phyloP scores from a whole-genome alignment of 2,113 vertebrate genomes.

The Crotalus helleri region DNA sequence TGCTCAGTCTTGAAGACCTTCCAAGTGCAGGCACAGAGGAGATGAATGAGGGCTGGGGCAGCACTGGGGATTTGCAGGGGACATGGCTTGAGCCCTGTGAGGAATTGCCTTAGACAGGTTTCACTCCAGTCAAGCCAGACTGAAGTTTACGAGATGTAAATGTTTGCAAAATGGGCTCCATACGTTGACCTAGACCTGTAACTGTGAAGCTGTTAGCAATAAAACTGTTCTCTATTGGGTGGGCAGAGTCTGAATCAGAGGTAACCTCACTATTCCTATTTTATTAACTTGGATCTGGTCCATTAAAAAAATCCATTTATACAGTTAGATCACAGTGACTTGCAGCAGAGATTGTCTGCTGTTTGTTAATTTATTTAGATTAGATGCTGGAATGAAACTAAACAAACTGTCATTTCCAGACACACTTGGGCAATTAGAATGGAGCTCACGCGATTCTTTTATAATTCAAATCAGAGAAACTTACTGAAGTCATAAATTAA shows the following conservation, averaged over 20 bases:
- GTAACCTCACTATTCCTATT: not conserved
- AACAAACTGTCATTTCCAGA: slow-evolving; percentile 60
- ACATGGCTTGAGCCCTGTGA: not conserved
- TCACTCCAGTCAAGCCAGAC: too few relatives aligned
- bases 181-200: not conserved
- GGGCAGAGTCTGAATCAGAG: not conserved
- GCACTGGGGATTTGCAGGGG: not conserved
- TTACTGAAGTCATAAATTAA: slow-evolving; percentile 63
- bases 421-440: slow-evolving; percentile 62
- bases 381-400: slow-evolving; percentile 64
- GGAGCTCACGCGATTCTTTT: slow-evolving; percentile 58
- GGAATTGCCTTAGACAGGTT: not conserved
- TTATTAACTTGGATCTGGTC: slow-evolving; percentile 31
- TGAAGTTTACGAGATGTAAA: not conserved
- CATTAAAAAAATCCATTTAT: slow-evolving; percentile 35
- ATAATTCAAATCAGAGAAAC: slow-evolving; percentile 52
- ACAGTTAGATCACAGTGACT: slow-evolving; percentile 23
- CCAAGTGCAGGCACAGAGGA: not conserved
- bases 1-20: not conserved
- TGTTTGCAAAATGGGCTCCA: not conserved
- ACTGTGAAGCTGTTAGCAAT: not conserved
- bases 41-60: not conserved
- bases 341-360: slow-evolving; percentile 29
- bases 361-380: slow-evolving; percentile 66
- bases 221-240: not conserved